Base-by-base conservation (phyloP, 2,113 vertebrate species). In the Pituophis catenifer region DNA sequence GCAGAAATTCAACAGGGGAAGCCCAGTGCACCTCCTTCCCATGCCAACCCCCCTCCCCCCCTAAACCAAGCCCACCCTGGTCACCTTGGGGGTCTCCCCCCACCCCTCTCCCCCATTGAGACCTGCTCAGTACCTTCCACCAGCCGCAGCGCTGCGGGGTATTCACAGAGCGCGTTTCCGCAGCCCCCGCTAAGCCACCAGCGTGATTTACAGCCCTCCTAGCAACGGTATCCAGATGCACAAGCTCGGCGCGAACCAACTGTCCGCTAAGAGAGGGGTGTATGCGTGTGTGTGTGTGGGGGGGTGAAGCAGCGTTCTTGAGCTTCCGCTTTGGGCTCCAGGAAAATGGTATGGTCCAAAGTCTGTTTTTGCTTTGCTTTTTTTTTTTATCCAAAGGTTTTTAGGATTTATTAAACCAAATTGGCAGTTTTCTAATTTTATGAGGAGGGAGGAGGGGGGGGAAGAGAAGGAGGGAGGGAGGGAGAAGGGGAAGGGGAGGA, bases 161-260 rank as follows among this genome's bases (percentile, higher is more conserved):
- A 92, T 92, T 90, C 91, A 24, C 33, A 15, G 29, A 90, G 11
- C 7, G 1, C 0, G 50, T 48, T 38, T 19, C 48, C 90, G 90
- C 65, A 26, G 8, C 29, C 3, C 54, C 13, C n/a, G 13, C 88
- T 90, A 24, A 88, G 91, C 93, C 13, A 7, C 17, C 33, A 19
- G 75, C 93, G 93, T 9, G 2, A 23, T 26, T 58, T 59, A 7
- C 15, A 24, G 95, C 93, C 17, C 81, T 93, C 89, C 91, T 92
- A 86, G 95, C 65, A 29, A 86, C 93, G 2, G 75, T 92, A 94
- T 58, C 90, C 93, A 94, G 10, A 57, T 7, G 7, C 85, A 0
- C 12, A 24, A 8, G 7, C 44, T 19, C 1, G 4, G 94, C 75
- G 3, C 53, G 11, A 38, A 91, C 94, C 94, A 93, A 92, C 13